phyloP scores from a whole-genome alignment of 2,797 vertebrate species.

The Chiroxiphia lanceolata region DNA sequence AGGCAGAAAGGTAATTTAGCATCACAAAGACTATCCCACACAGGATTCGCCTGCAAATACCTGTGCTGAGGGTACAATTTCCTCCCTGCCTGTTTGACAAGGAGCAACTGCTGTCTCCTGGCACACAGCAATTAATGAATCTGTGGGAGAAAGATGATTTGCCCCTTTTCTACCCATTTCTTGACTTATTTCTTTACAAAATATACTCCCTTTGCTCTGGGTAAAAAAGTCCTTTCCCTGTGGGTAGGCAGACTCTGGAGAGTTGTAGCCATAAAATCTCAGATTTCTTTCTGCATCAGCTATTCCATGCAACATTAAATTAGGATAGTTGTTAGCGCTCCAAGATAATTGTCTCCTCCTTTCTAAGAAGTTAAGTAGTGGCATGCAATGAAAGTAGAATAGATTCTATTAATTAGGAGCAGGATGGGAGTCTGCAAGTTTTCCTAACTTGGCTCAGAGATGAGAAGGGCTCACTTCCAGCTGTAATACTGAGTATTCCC shows the following conservation, averaged over 20 bases:
- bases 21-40: neutral
- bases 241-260: neutral
- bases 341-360: slow-evolving; percentile 62
- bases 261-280: neutral
- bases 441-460: neutral
- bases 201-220: neutral
- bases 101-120: neutral
- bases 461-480: neutral
- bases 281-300: slow-evolving; percentile 12
- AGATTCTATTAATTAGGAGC: slow-evolving; percentile 66
- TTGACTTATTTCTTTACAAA: neutral
- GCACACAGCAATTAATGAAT: neutral
- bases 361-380: slow-evolving; percentile 66
- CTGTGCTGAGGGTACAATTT: neutral
- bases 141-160: neutral
- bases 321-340: slow-evolving; percentile 58
- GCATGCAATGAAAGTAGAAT: slow-evolving; percentile 59
- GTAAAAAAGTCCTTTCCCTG: neutral
- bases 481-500: neutral
- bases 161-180: neutral
- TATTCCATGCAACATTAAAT: slow-evolving; percentile 61
- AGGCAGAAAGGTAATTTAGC: neutral
- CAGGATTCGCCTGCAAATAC: neutral
- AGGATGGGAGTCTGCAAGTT: slow-evolving; percentile 32
- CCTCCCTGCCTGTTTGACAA: neutral